These are phyloP conservation scores for Ormia ochracea DNA, from an alignment of 2,888 invertebrate species.

Conservation along the genomic window DNA sequence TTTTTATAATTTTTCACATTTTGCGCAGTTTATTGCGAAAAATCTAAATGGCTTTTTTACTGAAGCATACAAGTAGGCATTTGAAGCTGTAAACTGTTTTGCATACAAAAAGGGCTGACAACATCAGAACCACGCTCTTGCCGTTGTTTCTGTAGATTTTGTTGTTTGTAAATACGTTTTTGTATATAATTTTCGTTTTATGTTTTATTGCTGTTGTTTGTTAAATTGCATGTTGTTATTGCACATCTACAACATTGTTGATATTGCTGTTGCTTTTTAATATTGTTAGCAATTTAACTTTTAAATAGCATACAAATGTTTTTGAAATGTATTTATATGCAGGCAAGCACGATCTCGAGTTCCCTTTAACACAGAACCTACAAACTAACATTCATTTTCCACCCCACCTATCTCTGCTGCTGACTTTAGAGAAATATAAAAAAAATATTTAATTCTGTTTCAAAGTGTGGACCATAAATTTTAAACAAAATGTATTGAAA, in stretches of 20 bases:
- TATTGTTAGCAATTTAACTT: slow-evolving; percentile 59
- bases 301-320: slow-evolving; percentile 53
- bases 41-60: slow-evolving; percentile 42
- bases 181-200: background rate
- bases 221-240: slow-evolving; percentile 32
- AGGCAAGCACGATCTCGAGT: slow-evolving; percentile 45
- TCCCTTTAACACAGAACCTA: slow-evolving; percentile 7
- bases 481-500: slow-evolving; percentile 13
- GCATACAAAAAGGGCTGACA: slow-evolving; percentile 50
- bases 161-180: slow-evolving; percentile 17
- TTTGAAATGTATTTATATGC: slow-evolving; percentile 54
- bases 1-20: background rate
- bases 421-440: background rate
- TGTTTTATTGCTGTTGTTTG: slow-evolving; percentile 34
- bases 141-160: slow-evolving; percentile 17
- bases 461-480: slow-evolving; percentile 54
- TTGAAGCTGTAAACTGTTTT: slow-evolving; percentile 54
- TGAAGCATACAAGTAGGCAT: slow-evolving; percentile 50
- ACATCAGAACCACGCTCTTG: slow-evolving; percentile 4
- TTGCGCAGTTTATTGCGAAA: slow-evolving; percentile 25
- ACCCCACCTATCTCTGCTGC: background rate
- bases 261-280: slow-evolving; percentile 44
- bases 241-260: slow-evolving; percentile 30
- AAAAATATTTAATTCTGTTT: slow-evolving; percentile 48
- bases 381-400: background rate